Evolutionary conservation across 2,797 vertebrate species (phyloP).

Genomic region (Acanthiza pusilla): DNA sequence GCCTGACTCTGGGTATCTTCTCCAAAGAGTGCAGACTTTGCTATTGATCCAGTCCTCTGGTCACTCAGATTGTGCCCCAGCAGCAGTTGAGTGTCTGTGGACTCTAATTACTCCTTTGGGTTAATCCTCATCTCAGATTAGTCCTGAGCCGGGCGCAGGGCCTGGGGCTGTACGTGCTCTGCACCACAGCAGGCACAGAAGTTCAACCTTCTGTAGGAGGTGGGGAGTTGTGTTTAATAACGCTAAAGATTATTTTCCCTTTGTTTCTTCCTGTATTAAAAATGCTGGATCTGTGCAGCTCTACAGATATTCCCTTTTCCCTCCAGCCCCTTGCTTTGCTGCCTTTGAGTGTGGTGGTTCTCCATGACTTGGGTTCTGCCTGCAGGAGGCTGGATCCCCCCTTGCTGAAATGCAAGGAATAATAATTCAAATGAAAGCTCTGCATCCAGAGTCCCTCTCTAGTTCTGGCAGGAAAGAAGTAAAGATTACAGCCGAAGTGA

Average conservation of each 20-base stretch:
- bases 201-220: neutral
- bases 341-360: neutral
- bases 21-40: neutral
- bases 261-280: neutral
- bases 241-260: neutral
- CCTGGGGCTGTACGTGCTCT: neutral
- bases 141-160: neutral
- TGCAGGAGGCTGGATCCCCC: neutral
- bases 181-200: neutral
- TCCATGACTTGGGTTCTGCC: neutral
- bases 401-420: neutral
- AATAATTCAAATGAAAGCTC: neutral
- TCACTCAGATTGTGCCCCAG: neutral
- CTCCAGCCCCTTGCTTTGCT: neutral
- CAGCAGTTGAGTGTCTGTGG: rapidly evolving
- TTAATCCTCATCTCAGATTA: neutral
- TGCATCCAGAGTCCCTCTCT: neutral
- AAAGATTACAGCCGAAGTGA: neutral
- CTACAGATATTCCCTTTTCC: neutral
- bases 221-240: neutral
- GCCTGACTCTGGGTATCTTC: neutral
- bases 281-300: neutral
- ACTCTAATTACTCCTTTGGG: neutral
- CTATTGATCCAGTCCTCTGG: neutral
- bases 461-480: neutral